These are phyloP conservation scores for Dryas iulia DNA, from an alignment of 1,140 invertebrate genomes.

Conservation along the genomic window DNA sequence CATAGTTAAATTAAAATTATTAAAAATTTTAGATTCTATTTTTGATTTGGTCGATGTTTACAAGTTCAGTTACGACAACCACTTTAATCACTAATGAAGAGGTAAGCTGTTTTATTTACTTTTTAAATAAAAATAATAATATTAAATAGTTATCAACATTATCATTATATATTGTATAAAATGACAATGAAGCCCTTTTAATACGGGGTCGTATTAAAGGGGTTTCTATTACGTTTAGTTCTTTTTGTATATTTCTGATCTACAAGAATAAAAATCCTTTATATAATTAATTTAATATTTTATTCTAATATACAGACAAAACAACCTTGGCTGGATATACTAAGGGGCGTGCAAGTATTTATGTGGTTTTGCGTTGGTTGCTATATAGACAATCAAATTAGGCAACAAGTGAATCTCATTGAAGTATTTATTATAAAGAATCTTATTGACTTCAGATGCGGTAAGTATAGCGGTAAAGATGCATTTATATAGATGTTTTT, in stretches of 20 bases:
- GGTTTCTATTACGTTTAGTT: too few species aligned
- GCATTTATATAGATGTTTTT: too few species aligned
- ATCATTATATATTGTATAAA: too few species aligned
- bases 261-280: background rate
- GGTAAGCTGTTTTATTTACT: conserved; percentile 35
- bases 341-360: conserved; percentile 41
- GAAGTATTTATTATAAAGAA: conserved; percentile 56
- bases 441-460: conserved; percentile 56
- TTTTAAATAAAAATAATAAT: background rate
- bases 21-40: conserved; percentile 51
- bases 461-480: too few species aligned
- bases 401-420: conserved; percentile 49
- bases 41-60: conserved; percentile 60
- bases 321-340: conserved; percentile 39
- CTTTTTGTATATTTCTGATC: too few species aligned
- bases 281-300: background rate
- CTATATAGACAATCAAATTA: conserved; percentile 47
- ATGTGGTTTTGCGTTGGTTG: conserved; percentile 49
- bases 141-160: too few species aligned
- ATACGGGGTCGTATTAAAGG: too few species aligned
- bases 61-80: conserved; percentile 47
- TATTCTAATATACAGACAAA: conserved; percentile 31
- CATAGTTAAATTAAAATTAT: background rate
- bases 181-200: too few species aligned
- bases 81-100: conserved; percentile 46